Percentiles rank a stretch among this genome's conserved stretches.
phyloP scores from a whole-genome alignment of 2,113 vertebrate genomes.

The Poeciliopsis turrubarensis region DNA sequence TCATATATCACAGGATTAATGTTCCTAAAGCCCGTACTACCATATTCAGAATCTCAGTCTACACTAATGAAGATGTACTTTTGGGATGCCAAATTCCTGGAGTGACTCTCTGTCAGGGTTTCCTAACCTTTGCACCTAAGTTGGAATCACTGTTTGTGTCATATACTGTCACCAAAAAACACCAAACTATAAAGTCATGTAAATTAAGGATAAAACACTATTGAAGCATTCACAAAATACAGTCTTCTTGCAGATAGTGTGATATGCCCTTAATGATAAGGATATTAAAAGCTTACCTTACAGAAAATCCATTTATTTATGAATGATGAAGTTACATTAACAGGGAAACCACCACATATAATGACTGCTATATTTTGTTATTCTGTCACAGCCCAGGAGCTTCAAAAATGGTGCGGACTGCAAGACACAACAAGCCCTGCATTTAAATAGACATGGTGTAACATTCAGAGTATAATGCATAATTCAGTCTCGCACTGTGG shows the following conservation, averaged over 20 bases:
- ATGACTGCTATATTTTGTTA: background rate
- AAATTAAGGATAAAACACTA: background rate
- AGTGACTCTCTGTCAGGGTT: no score
- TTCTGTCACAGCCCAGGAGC: slow-evolving; percentile 30
- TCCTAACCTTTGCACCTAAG: background rate
- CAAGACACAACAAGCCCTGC: slow-evolving; percentile 39
- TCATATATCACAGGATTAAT: background rate
- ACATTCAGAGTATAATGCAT: slow-evolving; percentile 67
- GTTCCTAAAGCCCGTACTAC: background rate
- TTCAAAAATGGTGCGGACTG: slow-evolving; percentile 22
- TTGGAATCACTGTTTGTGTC: background rate
- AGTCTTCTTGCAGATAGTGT: background rate
- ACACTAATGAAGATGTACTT: background rate
- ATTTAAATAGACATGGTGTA: slow-evolving; percentile 65
- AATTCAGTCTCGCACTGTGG: slow-evolving; percentile 64
- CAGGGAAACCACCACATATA: slow-evolving; percentile 5
- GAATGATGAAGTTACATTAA: background rate
- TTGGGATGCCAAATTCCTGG: no score
- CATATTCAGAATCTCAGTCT: background rate
- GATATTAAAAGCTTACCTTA: background rate
- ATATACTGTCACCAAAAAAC: background rate
- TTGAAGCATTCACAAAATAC: background rate
- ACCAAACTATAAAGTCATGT: background rate
- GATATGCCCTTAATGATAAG: background rate
- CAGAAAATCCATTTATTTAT: background rate